A percentile compares a stretch with the other conserved stretches of the same genome.
These are phyloP conservation scores for Drosophila algonquin DNA, from an alignment of 2,888 invertebrate genomes.

Conservation along the genomic window DNA sequence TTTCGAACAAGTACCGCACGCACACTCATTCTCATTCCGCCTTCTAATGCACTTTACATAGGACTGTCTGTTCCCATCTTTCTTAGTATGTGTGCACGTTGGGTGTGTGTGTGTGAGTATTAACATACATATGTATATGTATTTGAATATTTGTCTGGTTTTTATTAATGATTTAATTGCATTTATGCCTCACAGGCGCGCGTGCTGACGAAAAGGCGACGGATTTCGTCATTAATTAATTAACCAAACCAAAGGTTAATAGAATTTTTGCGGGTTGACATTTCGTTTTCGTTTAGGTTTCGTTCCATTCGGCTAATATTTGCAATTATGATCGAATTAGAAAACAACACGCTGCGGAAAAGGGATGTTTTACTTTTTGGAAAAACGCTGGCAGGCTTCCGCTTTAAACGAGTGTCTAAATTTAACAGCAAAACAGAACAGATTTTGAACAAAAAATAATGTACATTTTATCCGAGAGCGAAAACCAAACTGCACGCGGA, in stretches of 20 bases:
- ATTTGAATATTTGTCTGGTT: slow-evolving; percentile 65
- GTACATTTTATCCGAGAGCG: slow-evolving; percentile 50
- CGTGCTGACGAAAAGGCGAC: slow-evolving; percentile 66
- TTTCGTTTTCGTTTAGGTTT: slow-evolving; percentile 26
- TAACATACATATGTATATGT: slow-evolving; percentile 47
- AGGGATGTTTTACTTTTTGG: slow-evolving; percentile 35
- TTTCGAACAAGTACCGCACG: slow-evolving; percentile 69
- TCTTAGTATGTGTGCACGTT: neutral
- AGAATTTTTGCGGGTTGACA: slow-evolving; percentile 63
- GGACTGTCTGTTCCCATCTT: slow-evolving; percentile 10
- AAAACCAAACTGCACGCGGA: slow-evolving; percentile 60
- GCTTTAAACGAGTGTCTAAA: slow-evolving; percentile 60
- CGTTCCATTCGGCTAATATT: slow-evolving; percentile 1
- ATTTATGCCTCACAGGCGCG: slow-evolving; percentile 71
- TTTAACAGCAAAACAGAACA: slow-evolving; percentile 61
- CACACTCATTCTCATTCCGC: slow-evolving; percentile 44
- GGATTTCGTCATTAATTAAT: slow-evolving; percentile 77
- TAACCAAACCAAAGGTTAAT: slow-evolving; percentile 69
- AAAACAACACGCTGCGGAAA: slow-evolving; percentile 42
- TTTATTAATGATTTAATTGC: slow-evolving; percentile 78
- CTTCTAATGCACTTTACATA: slow-evolving; percentile 62
- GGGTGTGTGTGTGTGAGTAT: slow-evolving; percentile 13
- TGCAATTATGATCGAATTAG: slow-evolving; percentile 14
- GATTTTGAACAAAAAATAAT: slow-evolving; percentile 23
- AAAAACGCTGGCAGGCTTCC: slow-evolving; percentile 50